phyloP scores from a whole-genome alignment of 1,140 invertebrate species.

The Pseudobourletiella spinata region DNA sequence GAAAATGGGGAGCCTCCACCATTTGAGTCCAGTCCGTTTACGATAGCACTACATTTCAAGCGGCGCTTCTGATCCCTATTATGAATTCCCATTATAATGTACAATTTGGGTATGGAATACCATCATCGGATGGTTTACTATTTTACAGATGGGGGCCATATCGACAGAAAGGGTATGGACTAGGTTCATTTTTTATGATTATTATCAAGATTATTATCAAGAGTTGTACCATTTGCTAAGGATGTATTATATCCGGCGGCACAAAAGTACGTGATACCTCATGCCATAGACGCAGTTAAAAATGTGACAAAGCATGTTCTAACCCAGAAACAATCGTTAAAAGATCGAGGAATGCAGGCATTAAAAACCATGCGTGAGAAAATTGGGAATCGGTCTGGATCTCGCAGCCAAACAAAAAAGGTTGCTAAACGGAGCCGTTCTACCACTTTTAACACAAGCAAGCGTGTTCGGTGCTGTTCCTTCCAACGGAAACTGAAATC shows the following conservation, averaged over 20 bases:
- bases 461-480: no score
- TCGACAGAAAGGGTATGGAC: neutral
- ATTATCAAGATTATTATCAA: no score
- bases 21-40: neutral
- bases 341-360: neutral
- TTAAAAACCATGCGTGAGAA: neutral
- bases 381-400: neutral
- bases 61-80: neutral
- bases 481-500: no score
- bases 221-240: neutral
- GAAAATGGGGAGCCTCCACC: neutral
- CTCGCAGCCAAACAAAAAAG: neutral
- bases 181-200: neutral
- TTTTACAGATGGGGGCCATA: neutral
- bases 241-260: neutral
- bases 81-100: neutral
- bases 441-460: no score
- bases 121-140: neutral
- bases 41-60: neutral
- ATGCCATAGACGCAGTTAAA: neutral
- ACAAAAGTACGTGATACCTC: constrained; percentile 1
- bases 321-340: neutral
- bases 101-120: neutral
- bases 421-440: no score
- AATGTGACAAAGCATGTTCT: neutral